Evolutionary conservation across 2,113 vertebrate genomes (phyloP).

Genomic region (Trematomus loennbergii): DNA sequence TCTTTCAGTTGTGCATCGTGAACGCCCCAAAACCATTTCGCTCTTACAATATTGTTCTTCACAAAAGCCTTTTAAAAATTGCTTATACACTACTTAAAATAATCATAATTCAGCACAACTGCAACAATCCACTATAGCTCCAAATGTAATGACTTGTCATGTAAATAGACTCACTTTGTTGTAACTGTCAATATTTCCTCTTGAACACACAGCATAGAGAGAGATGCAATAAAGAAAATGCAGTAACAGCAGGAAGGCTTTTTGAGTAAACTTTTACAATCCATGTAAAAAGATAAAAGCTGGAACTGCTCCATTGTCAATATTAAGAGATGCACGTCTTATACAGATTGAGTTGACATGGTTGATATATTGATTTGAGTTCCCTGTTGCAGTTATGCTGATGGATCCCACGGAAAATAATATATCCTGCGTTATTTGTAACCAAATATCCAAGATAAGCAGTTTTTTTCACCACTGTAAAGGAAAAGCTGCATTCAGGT

Average conservation of each 20-base stretch:
- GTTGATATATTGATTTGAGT: background rate
- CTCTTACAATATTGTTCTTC: background rate
- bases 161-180: conserved; percentile 1
- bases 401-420: background rate
- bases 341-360: background rate
- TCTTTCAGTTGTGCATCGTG: background rate
- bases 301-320: conserved; percentile 2
- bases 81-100: background rate
- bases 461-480: too few relatives aligned
- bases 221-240: background rate
- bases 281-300: background rate
- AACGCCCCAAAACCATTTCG: background rate
- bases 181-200: conserved; percentile 5
- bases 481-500: background rate
- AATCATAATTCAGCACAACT: background rate
- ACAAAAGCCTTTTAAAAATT: background rate
- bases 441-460: background rate
- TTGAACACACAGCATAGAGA: background rate
- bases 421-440: background rate
- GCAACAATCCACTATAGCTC: background rate
- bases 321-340: background rate
- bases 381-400: background rate
- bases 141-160: background rate
- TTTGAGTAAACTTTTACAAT: background rate
- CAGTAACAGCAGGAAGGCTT: background rate